Conservation (phyloP, 2,888 invertebrate species). For the Coelinius sp. region DNA sequence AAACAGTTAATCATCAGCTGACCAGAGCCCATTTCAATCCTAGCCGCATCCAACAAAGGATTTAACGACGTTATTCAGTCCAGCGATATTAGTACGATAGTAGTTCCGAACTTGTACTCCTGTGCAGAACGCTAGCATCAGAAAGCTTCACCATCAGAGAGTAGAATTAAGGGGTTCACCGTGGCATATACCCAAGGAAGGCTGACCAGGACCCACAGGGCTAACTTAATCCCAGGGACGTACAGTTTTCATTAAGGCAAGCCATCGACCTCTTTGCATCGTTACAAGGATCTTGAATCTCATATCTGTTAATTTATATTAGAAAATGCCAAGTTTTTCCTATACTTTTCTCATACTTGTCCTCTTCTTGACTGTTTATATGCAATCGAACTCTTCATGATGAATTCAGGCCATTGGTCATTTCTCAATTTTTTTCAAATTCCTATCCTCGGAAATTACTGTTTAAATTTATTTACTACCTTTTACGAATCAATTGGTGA, state of each 20-base stretch:
- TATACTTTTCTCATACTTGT: neutral
- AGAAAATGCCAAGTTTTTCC: neutral
- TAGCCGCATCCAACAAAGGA: slow-evolving; percentile 57
- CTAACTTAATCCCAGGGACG: slow-evolving; percentile 68
- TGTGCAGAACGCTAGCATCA: slow-evolving; percentile 19
- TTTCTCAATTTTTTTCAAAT: no score
- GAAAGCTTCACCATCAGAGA: slow-evolving; percentile 28
- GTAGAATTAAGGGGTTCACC: slow-evolving; percentile 45
- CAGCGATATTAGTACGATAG: slow-evolving; percentile 69
- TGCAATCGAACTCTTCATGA: no score
- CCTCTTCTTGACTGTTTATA: no score
- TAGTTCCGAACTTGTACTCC: slow-evolving; percentile 32
- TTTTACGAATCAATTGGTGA: no score
- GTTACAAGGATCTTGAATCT: slow-evolving; percentile 26
- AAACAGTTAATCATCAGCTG: slow-evolving; percentile 4
- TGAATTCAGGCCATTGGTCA: no score
- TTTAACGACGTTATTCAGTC: slow-evolving; percentile 57
- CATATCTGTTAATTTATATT: slow-evolving; percentile 29
- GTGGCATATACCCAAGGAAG: slow-evolving; percentile 28
- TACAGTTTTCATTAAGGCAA: slow-evolving; percentile 69
- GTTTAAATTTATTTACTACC: no score
- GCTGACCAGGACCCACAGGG: slow-evolving; percentile 53
- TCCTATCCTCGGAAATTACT: no score
- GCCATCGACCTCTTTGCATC: slow-evolving; percentile 58
- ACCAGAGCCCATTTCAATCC: slow-evolving; percentile 12